phyloP scores from a whole-genome alignment of 1,140 invertebrate genomes.

The Drosophila aff. region DNA sequence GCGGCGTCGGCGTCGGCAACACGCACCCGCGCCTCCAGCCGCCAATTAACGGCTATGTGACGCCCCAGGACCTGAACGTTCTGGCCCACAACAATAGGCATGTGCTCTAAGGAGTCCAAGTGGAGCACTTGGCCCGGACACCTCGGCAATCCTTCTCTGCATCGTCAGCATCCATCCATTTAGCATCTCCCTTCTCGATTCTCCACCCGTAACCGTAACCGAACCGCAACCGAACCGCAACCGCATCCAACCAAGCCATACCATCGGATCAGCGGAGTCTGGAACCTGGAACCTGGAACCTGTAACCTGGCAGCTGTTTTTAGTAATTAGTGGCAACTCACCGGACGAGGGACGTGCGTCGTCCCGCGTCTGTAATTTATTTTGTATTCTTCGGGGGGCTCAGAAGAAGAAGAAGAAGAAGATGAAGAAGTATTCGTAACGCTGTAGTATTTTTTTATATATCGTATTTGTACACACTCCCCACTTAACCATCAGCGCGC shows the following conservation, averaged over 20 bases:
- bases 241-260: constrained; percentile 25
- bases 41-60: constrained; percentile 68
- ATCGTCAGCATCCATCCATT: constrained; percentile 12
- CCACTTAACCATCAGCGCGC: constrained; percentile 27
- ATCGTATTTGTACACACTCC: constrained; percentile 37
- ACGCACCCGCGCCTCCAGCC: constrained; percentile 43
- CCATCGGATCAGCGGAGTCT: constrained; percentile 20
- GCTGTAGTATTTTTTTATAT: constrained; percentile 54
- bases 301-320: constrained; percentile 37
- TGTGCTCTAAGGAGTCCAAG: constrained; percentile 55
- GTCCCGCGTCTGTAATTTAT: constrained; percentile 45
- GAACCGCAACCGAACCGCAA: not conserved
- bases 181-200: constrained; percentile 5
- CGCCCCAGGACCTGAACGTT: constrained; percentile 68
- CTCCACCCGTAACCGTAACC: constrained; percentile 12
- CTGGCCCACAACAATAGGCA: constrained; percentile 70
- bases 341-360: constrained; percentile 14
- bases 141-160: constrained; percentile 1
- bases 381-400: constrained; percentile 40
- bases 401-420: constrained; percentile 5
- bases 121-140: constrained; percentile 3
- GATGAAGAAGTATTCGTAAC: constrained; percentile 49
- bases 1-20: not conserved
- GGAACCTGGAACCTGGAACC: constrained; percentile 6
- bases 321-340: constrained; percentile 44